Evolutionary conservation across 2,113 vertebrate species (phyloP), one percentile per base, ranked within the genome.

Genomic region (Todiramphus saurophagus): DNA sequence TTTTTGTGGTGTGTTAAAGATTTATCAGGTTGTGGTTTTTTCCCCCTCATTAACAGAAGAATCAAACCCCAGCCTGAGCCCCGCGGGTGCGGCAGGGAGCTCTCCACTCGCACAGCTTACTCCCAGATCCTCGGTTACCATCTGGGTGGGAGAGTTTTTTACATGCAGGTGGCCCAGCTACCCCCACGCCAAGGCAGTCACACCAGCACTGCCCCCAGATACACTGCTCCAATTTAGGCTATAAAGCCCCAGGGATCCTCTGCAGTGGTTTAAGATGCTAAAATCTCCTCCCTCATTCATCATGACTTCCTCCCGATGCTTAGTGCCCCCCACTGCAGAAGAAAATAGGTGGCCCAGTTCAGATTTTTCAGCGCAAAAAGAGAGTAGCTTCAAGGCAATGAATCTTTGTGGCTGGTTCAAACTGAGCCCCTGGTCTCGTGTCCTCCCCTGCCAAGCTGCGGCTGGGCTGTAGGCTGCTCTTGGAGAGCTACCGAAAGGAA

Each of bases 101-200:
- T 33, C 11, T 19, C 66, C 30, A 10, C 75, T 53, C 1, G 19
- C 1, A 58, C 16, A 33, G 17, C 11, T 30, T 1, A 11, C 19
- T 53, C 85, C 50, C 93, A 87, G 7, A 70, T 2, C 13, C 85
- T 63, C 9, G 4, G n/a, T 4, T 25, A 4, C 4, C 56, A n/a
- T 8, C 58, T 59, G 37, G 7, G 6, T 0, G n/a, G 69, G 39
- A 53, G 8, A 13, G 35, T 5, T 46, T 39, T 30, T 50, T 8
- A 8, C 0, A 6, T 2, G 0, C 41, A 39, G 35, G 74, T 21
- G n/a, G 73, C 6, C 23, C 25, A 77, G 83, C 33, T 24, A 20
- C 69, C 44, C 41, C 94, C 79, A 23, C 0, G 6, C 0, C 4
- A 31, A 73, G 51, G 50, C 50, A n/a, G 62, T 8, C 69, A n/a